A percentile compares a stretch with the other conserved stretches of the same genome.
Conservation (phyloP, 2,888 invertebrate genomes). For the Criorhina ranunculi region DNA sequence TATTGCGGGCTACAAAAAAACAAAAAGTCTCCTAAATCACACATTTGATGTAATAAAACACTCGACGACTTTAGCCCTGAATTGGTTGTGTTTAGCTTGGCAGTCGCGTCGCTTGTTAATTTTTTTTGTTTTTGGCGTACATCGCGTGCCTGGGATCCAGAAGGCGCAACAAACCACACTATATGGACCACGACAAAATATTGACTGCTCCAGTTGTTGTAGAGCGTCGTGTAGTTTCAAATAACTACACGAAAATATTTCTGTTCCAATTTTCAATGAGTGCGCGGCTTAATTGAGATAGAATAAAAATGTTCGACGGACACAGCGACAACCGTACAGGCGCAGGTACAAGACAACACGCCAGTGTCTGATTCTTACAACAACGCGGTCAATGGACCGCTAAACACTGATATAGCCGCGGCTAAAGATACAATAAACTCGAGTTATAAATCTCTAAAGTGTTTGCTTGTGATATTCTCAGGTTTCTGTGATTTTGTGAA, state of each 20-base stretch:
- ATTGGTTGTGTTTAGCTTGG: conserved; percentile 26
- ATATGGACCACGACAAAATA: conserved; percentile 66
- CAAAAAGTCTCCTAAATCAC: conserved; percentile 65
- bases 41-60: conserved; percentile 71
- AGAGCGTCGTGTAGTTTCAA: conserved; percentile 74
- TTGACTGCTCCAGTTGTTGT: conserved; percentile 75
- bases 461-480: not conserved
- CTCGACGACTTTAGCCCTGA: conserved; percentile 71
- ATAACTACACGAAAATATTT: conserved; percentile 75
- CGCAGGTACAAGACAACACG: conserved; percentile 62
- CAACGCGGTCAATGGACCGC: conserved; percentile 11
- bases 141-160: conserved; percentile 75
- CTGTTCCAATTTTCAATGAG: conserved; percentile 71
- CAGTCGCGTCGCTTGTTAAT: conserved; percentile 3
- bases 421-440: conserved; percentile 23
- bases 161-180: conserved; percentile 62
- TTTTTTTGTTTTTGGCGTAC: conserved; percentile 37
- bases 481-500: not conserved
- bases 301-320: conserved; percentile 67
- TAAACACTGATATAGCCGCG: conserved; percentile 9
- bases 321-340: conserved; percentile 69
- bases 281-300: conserved; percentile 75
- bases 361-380: conserved; percentile 52
- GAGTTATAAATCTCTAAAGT: conserved; percentile 21
- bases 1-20: conserved; percentile 29